phyloP scores from a whole-genome alignment of 2,888 invertebrate species.

The Drosophila mimica region DNA sequence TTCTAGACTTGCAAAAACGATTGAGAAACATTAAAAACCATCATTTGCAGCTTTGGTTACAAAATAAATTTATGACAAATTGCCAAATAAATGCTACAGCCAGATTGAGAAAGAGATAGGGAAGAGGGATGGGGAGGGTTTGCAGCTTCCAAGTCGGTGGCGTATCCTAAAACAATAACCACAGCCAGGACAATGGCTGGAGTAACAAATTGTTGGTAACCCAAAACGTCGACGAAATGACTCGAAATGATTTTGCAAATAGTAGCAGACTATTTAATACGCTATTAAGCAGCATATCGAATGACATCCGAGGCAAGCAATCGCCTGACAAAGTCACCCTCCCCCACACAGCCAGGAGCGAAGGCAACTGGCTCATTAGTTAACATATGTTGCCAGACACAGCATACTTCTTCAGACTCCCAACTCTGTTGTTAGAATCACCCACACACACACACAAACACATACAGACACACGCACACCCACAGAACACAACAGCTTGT shows the following conservation, averaged over 20 bases:
- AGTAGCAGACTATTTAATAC: slow-evolving; percentile 82
- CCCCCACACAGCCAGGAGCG: slow-evolving; percentile 20
- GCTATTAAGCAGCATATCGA: slow-evolving; percentile 83
- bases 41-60: slow-evolving; percentile 78
- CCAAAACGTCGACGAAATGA: slow-evolving; percentile 63
- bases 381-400: slow-evolving; percentile 82
- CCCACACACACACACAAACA: neutral
- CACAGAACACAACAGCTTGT: slow-evolving; percentile 70
- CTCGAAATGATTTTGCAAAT: slow-evolving; percentile 73
- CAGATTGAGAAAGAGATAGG: neutral
- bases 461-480: slow-evolving; percentile 19
- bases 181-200: slow-evolving; percentile 29
- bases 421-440: neutral
- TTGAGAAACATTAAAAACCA: slow-evolving; percentile 73
- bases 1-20: slow-evolving; percentile 54
- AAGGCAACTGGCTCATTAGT: slow-evolving; percentile 80
- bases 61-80: slow-evolving; percentile 79
- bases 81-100: slow-evolving; percentile 73
- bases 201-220: slow-evolving; percentile 62
- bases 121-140: neutral
- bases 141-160: neutral
- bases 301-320: slow-evolving; percentile 58
- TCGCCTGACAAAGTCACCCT: slow-evolving; percentile 40
- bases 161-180: slow-evolving; percentile 60
- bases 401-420: neutral